Conservation (phyloP, 2,888 invertebrate species). For the Listrodromus nycthemerus region DNA sequence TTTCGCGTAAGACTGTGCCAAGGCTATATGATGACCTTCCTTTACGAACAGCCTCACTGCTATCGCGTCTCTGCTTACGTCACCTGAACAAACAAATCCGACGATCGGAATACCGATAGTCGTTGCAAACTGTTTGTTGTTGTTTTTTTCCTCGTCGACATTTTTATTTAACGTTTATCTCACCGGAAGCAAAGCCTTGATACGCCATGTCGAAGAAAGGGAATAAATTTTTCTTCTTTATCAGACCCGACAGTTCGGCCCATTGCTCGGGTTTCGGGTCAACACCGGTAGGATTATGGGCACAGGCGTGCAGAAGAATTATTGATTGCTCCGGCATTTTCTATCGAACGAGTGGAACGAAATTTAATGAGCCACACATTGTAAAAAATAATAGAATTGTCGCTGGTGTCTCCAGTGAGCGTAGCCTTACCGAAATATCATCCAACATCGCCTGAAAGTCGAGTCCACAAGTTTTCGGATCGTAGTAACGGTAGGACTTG, state of each 20-base stretch:
- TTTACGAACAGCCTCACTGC: constrained; percentile 95
- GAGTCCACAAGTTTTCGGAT: constrained; percentile 96
- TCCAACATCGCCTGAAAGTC: constrained; percentile 95
- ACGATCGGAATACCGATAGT: neutral
- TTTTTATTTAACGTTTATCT: constrained; percentile 25
- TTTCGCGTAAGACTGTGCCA: constrained; percentile 98
- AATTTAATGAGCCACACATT: neutral
- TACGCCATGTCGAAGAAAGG: constrained; percentile 99
- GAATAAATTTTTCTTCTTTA: constrained; percentile 93
- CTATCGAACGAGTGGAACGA: constrained; percentile 85
- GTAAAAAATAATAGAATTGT: neutral
- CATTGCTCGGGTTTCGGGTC: constrained; percentile 96
- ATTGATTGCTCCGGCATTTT: constrained; percentile 96
- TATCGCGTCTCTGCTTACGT: constrained; percentile 93
- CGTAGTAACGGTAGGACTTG: constrained; percentile 97
- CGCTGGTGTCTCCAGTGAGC: neutral
- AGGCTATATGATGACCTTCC: constrained; percentile 94
- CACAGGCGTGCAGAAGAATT: constrained; percentile 97
- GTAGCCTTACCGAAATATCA: constrained; percentile 90
- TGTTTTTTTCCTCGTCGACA: constrained; percentile 10
- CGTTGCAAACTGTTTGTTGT: neutral
- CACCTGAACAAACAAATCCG: constrained; percentile 86
- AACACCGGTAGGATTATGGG: constrained; percentile 99
- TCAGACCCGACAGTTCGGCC: constrained; percentile 92
- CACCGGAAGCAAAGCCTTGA: constrained; percentile 96